Evolutionary conservation across 2,113 vertebrate genomes (phyloP), one percentile per base, ranked within the genome.

Genomic region (Dicentrarchus labrax): DNA sequence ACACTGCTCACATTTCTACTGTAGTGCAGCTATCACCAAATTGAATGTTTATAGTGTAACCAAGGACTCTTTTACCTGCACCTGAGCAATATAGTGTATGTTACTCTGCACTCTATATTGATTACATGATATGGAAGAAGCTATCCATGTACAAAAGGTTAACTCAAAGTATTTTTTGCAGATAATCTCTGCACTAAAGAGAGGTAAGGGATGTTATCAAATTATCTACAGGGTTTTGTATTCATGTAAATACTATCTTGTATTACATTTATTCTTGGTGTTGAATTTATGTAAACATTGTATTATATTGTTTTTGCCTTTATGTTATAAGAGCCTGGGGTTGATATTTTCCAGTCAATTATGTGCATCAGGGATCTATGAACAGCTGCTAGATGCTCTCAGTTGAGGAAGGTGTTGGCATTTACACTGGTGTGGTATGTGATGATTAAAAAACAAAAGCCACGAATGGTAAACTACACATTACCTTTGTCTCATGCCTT

Each of bases 331-430:
- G 9, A 69, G 72, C 60, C 53, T 24, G 8, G 13, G 53, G 74
- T 39, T 61, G 10, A 9, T 62, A 69, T 83, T 88, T 71, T 78
- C 39, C 30, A 75, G 68, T 30, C 67, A 82, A 41, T 88, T 78
- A 83, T 67, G 38, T 76, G 70, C 61, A 86, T 56, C 72, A 71
- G 43, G 65, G 78, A 71, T 79, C 76, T 73, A 74, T 64, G 66
- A 80, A 73, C 75, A 87, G 60, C 67, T 86, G 77, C 16, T 59
- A n/a, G 45, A 84, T 77, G 72, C 39, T 86, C 69, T 88, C 41
- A 57, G 57, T 47, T 72, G 45, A 64, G 13, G 64, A 62, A 76
- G 61, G 48, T 82, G 64, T 81, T 79, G 43, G 2, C 2, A 45
- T 83, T 72, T 75, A 72, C 48, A 78, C 57, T 54, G 64, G 17